A percentile compares a stretch with the other conserved stretches of the same genome.
phyloP scores from a whole-genome alignment of 2,113 vertebrate genomes.

The Acanthisitta chloris region DNA sequence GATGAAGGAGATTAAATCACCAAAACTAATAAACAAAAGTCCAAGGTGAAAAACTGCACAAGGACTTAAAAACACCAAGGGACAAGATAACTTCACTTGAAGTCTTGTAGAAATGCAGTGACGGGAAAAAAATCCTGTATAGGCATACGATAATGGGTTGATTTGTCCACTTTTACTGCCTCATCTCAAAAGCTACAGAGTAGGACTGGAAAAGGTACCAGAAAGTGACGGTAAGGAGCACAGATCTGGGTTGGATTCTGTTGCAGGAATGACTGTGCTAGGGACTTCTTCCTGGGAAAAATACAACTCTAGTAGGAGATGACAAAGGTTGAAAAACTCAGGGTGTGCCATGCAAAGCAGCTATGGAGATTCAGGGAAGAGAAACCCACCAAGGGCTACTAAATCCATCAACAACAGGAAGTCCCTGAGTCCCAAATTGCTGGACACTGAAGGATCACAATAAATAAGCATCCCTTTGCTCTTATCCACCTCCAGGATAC shows the following conservation, averaged over 20 bases:
- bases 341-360: not conserved
- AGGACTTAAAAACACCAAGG: not conserved
- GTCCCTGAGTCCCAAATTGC: fast-evolving
- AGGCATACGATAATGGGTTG: not conserved
- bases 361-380: not conserved
- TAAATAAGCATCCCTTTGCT: not conserved
- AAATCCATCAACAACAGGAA: not conserved
- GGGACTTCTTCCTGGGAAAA: not conserved
- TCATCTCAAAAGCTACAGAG: not conserved
- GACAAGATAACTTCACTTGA: not conserved
- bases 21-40: not conserved
- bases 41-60: not conserved
- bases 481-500: not conserved
- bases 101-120: not conserved
- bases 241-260: not conserved
- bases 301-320: not conserved
- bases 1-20: not conserved
- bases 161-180: not conserved
- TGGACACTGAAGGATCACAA: not conserved
- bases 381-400: not conserved
- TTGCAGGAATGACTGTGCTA: not conserved
- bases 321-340: not conserved
- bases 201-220: fast-evolving
- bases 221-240: not conserved
- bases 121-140: not conserved